These are phyloP conservation scores for Aplysina aerophoba DNA, from an alignment of 37 sponge, comb jelly and placozoan genomes.

Conservation along the genomic window DNA sequence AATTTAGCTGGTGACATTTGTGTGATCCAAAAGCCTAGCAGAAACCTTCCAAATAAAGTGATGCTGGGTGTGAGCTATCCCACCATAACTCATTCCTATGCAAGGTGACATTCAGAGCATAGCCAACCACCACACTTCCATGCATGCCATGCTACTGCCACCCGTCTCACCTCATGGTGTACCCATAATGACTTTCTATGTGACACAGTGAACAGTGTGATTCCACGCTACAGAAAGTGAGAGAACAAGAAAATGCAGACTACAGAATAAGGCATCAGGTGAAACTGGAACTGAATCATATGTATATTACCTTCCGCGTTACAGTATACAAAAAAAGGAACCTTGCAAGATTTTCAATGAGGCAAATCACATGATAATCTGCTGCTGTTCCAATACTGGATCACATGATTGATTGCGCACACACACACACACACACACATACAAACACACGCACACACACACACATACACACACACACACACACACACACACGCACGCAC, in stretches of 20 bases:
- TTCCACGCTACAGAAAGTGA: conserved; percentile 62
- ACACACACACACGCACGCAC: background rate
- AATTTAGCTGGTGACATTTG: too few relatives aligned
- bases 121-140: too few relatives aligned
- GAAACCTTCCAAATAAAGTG: too few relatives aligned
- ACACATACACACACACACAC: background rate
- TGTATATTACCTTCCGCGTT: background rate
- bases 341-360: too few relatives aligned
- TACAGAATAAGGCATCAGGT: too few relatives aligned
- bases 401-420: background rate
- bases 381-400: background rate
- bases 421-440: background rate
- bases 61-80: too few relatives aligned
- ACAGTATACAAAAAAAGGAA: too few relatives aligned
- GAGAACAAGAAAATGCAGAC: background rate
- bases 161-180: conserved; percentile 84
- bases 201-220: conserved; percentile 95
- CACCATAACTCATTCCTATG: too few relatives aligned
- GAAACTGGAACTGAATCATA: background rate
- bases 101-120: too few relatives aligned
- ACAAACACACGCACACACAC: background rate
- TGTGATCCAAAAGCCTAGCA: too few relatives aligned
- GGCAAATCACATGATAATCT: too few relatives aligned
- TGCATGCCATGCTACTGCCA: too few relatives aligned
- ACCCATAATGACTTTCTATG: conserved; percentile 95